These are phyloP conservation scores for Tringa solitaria DNA, from an alignment of 2,113 vertebrate genomes.

Conservation along the genomic window DNA sequence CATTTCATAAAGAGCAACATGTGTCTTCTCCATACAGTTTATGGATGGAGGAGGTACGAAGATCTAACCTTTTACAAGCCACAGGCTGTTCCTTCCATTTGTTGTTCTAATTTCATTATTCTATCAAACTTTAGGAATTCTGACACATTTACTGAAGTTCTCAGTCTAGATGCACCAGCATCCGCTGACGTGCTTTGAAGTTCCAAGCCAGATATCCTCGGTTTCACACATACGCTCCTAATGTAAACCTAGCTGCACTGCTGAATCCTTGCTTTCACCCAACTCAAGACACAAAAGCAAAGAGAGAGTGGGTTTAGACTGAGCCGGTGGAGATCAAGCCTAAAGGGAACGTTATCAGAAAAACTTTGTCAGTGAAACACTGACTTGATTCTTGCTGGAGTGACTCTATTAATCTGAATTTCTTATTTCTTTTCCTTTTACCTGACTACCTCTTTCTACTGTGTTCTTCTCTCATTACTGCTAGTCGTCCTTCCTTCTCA, in stretches of 20 bases:
- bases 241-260: slow-evolving; percentile 23
- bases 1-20: not conserved
- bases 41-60: not conserved
- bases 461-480: not conserved
- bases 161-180: not conserved
- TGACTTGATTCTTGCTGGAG: not conserved
- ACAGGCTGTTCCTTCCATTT: not conserved
- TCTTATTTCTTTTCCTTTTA: not conserved
- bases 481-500: not conserved
- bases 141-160: not conserved
- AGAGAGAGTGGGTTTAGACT: not conserved
- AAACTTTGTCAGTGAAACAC: not conserved
- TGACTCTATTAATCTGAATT: not conserved
- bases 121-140: not conserved
- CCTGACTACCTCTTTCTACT: not conserved
- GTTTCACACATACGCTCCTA: slow-evolving; percentile 2
- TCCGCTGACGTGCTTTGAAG: not conserved
- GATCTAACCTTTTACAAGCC: not conserved
- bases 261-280: slow-evolving; percentile 6
- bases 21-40: not conserved
- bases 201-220: not conserved
- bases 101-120: not conserved
- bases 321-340: not conserved
- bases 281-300: not conserved
- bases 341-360: not conserved